These are phyloP conservation scores for Tetragonisca angustula DNA, from an alignment of 2,888 invertebrate species.

Conservation along the genomic window DNA sequence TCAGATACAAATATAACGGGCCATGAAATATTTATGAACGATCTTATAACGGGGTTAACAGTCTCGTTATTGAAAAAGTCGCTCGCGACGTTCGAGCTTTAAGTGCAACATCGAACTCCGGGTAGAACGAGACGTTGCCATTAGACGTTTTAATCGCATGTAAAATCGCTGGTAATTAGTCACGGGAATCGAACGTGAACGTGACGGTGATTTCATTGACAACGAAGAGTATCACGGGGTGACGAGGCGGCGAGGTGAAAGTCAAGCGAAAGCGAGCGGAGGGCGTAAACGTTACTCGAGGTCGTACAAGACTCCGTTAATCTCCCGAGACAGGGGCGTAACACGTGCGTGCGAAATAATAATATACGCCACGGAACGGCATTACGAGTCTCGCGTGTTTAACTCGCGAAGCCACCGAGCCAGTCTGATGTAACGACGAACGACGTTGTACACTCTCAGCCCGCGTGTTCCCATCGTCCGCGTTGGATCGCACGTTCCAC, in stretches of 20 bases:
- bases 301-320: conserved; percentile 49
- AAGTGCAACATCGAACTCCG: neutral
- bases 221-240: conserved; percentile 12
- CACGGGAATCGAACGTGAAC: neutral
- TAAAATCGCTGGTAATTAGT: neutral
- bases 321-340: conserved; percentile 48
- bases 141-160: neutral
- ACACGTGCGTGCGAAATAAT: conserved; percentile 54
- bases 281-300: conserved; percentile 63
- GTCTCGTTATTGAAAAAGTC: neutral
- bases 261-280: conserved; percentile 69
- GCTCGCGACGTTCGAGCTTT: neutral
- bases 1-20: neutral
- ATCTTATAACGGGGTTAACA: neutral
- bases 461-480: conserved; percentile 70
- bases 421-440: conserved; percentile 23
- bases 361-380: conserved; percentile 36
- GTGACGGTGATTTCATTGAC: conserved; percentile 11
- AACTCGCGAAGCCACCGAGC: conserved; percentile 26
- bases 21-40: neutral
- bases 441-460: conserved; percentile 61
- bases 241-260: conserved; percentile 71
- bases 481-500: no score
- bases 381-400: conserved; percentile 51
- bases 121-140: neutral